Evolutionary conservation across 2,888 invertebrate species (phyloP), one percentile per base, ranked within the genome.

Genomic region (Scelioninae gen. 2): DNA sequence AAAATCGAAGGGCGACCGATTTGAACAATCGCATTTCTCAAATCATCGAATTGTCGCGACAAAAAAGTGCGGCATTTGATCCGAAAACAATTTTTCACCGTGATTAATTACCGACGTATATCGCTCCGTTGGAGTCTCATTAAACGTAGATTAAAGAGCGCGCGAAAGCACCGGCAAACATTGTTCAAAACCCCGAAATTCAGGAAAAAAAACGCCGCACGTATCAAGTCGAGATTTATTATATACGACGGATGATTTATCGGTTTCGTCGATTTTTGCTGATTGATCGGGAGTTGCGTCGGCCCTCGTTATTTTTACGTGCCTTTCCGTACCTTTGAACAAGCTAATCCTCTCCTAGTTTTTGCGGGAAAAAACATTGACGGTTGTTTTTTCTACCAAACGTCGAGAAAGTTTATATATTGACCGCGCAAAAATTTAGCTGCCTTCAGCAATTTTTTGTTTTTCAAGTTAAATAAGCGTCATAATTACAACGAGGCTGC

Each of bases 171-270:
- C 18, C 13, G 11, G 5, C 35, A 45, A 55, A 39, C 43, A 48
- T 39, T 69, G 61, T 41, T 55, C 46, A 31, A 35, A 41, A 53
- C 22, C n/a, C 55, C 25, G 43, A 52, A 58, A 58, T 52, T n/a
- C 35, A 46, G 19, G 37, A 68, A 63, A 68, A 63, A 68, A 68
- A 52, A 53, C 13, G 22, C 48, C 61, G 35, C 60, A 46, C 41
- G 58, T 64, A 68, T 64, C 50, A 48, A 41, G 68, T 31, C 31
- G 33, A 64, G 73, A 73, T 73, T 73, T 73, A 73, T 73, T 69
- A 48, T 64, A 41, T 48, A 64, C 64, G 53, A 45, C 35, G 15
- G 60, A 53, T 73, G 69, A 73, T 69, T 73, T 64, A 73, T 69
- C 69, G 58, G 45, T 35, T 64, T 48, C 28, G 64, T 41, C 64